Conservation (phyloP, 1,140 invertebrate genomes). For the Sitophilus oryzae region DNA sequence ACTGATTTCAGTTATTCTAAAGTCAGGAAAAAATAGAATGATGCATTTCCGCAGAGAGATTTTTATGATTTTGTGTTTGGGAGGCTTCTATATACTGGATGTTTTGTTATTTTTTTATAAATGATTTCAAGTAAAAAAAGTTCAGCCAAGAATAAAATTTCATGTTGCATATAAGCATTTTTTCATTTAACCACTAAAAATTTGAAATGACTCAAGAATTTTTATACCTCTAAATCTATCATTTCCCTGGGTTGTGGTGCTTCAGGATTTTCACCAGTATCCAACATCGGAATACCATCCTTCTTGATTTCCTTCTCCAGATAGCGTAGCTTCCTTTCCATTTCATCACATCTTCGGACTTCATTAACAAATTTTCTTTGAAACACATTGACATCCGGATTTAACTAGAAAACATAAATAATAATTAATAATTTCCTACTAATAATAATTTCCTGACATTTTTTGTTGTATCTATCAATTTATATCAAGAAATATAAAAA, state of each 20-base stretch:
- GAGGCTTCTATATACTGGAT: no score
- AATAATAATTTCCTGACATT: neutral
- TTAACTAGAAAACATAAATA: conserved; percentile 56
- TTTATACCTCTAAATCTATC: conserved; percentile 91
- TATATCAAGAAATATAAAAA: neutral
- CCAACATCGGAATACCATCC: conserved; percentile 93
- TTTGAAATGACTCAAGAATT: no score
- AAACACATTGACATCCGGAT: conserved; percentile 92
- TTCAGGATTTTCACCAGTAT: conserved; percentile 96
- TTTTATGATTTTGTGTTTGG: no score
- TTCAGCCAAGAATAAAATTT: no score
- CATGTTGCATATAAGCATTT: no score
- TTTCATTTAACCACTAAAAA: no score
- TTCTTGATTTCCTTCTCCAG: conserved; percentile 98
- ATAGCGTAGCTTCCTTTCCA: conserved; percentile 92
- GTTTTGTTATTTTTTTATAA: no score
- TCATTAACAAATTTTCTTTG: conserved; percentile 95
- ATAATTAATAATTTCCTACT: conserved; percentile 12
- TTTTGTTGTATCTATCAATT: neutral
- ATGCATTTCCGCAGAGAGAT: no score
- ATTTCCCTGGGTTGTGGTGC: conserved; percentile 97
- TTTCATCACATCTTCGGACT: conserved; percentile 89
- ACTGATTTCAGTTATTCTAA: no score
- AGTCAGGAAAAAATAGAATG: no score
- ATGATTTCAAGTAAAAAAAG: no score